Evolutionary conservation across 2,797 vertebrate species (phyloP).

Genomic region (Esox lucius): DNA sequence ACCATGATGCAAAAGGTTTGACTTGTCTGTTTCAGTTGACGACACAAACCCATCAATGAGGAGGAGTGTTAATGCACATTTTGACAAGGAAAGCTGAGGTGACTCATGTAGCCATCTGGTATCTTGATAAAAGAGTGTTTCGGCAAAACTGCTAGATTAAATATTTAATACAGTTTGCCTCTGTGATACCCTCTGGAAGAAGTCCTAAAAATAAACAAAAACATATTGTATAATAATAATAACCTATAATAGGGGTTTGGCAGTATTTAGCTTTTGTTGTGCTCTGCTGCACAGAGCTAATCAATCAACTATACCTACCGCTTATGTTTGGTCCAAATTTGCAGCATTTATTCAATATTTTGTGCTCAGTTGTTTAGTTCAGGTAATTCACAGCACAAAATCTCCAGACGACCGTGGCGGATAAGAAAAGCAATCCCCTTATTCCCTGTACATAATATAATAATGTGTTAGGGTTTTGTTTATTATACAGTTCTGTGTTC

Average conservation of each 20-base stretch:
- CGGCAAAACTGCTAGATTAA: not conserved
- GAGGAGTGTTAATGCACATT: slow-evolving; percentile 18
- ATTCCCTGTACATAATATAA: not conserved
- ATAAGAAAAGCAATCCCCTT: not conserved
- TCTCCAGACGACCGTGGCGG: not conserved
- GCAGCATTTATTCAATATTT: not conserved
- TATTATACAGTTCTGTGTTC: not conserved
- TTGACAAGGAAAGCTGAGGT: not conserved
- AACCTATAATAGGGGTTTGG: not conserved
- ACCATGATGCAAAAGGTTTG: slow-evolving; percentile 54
- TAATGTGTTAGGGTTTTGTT: not conserved
- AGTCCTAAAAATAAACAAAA: not conserved
- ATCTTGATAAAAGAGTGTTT: not conserved
- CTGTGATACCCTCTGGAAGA: not conserved
- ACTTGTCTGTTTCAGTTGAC: slow-evolving; percentile 58
- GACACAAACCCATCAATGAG: slow-evolving; percentile 51
- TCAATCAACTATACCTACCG: not conserved
- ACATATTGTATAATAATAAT: not conserved
- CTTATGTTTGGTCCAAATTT: not conserved
- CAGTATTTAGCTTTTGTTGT: not conserved
- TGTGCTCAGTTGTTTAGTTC: not conserved
- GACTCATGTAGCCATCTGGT: not conserved
- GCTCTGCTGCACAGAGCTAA: not conserved
- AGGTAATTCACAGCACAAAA: not conserved
- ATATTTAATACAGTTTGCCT: not conserved